Conservation (phyloP, 2,113 vertebrate genomes). For the Laterallus jamaicensis region DNA sequence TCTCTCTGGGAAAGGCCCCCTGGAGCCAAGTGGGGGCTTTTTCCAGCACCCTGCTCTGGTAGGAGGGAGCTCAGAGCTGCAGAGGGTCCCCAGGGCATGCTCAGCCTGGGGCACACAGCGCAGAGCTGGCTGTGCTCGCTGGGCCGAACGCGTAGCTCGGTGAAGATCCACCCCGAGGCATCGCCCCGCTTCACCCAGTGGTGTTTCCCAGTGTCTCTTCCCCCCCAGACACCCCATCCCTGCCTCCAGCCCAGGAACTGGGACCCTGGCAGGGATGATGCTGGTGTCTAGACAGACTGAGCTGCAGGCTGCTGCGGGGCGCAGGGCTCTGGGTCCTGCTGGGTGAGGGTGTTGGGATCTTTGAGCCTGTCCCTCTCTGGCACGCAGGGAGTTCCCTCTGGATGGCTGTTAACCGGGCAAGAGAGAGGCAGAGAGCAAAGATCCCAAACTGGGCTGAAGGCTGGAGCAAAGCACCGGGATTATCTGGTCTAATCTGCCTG, state of each 20-base stretch:
- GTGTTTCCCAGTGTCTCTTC: not conserved
- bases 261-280: not conserved
- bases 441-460: not conserved
- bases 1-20: not conserved
- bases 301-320: not conserved
- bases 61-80: not conserved
- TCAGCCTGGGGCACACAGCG: not conserved
- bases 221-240: not conserved
- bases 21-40: not conserved
- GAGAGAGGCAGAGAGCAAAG: constrained; percentile 24
- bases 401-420: not conserved
- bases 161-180: not conserved
- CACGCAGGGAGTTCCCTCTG: not conserved
- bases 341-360: not conserved
- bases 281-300: constrained; percentile 21
- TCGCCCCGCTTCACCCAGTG: fast-evolving
- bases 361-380: not conserved
- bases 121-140: not conserved
- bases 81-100: not conserved
- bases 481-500: not conserved
- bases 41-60: not conserved
- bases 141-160: not conserved
- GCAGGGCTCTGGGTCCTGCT: not conserved
- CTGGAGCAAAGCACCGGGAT: not conserved
- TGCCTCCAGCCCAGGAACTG: not conserved